Percentiles rank a stretch among this genome's conserved stretches.
These are phyloP conservation scores for Xestia sexstrigata DNA, from an alignment of 2,888 invertebrate species.

Conservation along the genomic window DNA sequence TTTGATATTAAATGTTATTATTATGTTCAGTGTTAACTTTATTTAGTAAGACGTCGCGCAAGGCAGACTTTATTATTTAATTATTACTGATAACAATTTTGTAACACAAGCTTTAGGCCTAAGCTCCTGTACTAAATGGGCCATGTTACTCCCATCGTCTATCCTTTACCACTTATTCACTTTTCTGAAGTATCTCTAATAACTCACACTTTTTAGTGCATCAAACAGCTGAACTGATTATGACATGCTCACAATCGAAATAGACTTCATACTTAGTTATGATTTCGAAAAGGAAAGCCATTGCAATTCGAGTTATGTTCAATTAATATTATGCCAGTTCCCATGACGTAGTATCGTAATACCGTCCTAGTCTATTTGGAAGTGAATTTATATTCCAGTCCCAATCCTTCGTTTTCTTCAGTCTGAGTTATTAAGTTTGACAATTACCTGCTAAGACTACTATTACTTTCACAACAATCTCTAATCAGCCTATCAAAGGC, in stretches of 20 bases:
- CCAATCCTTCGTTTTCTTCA: no score
- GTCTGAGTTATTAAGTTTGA: not conserved
- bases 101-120: conserved; percentile 48
- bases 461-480: conserved; percentile 3
- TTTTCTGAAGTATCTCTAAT: not conserved
- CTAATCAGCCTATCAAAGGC: not conserved
- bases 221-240: not conserved
- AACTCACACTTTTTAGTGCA: not conserved
- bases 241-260: not conserved
- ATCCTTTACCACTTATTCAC: not conserved
- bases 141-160: conserved; percentile 11
- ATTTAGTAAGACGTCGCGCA: conserved; percentile 4
- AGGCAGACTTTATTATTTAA: not conserved
- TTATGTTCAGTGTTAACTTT: not conserved
- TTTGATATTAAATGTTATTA: not conserved
- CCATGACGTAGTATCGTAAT: not conserved
- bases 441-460: not conserved
- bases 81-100: conserved; percentile 16
- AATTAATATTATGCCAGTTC: not conserved
- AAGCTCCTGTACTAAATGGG: conserved; percentile 26
- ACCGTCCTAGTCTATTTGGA: not conserved
- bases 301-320: not conserved
- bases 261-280: not conserved
- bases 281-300: not conserved
- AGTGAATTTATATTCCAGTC: not conserved